phyloP scores from a whole-genome alignment of 2,113 vertebrate genomes.

The Callopanchax toddi region DNA sequence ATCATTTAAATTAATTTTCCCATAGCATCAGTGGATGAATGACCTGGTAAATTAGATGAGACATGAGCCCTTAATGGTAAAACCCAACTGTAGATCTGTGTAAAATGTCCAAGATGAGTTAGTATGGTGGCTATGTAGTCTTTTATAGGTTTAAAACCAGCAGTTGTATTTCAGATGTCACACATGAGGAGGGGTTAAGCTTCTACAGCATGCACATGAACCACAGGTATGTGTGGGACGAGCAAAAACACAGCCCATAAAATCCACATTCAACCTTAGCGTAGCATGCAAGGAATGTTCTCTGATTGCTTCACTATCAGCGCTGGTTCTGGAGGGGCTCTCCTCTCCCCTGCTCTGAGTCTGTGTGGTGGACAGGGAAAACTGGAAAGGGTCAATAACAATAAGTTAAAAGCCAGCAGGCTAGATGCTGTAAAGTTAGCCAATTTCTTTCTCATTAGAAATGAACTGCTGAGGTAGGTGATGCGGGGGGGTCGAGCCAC shows the following conservation, averaged over 20 bases:
- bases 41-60: constrained; percentile 2
- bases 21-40: constrained; percentile 21
- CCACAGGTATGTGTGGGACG: constrained; percentile 60
- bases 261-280: constrained; percentile 53
- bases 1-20: constrained; percentile 7
- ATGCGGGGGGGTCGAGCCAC: constrained; percentile 16
- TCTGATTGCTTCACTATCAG: constrained; percentile 34
- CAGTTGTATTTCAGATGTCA: constrained; percentile 16
- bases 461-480: constrained; percentile 53
- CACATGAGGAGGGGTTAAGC: constrained; percentile 50
- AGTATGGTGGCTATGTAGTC: not conserved
- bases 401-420: constrained; percentile 23
- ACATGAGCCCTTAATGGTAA: not conserved
- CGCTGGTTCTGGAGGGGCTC: constrained; percentile 32
- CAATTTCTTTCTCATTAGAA: constrained; percentile 58
- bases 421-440: constrained; percentile 31
- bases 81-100: not conserved
- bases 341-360: constrained; percentile 40
- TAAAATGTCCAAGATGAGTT: not conserved
- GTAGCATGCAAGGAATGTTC: constrained; percentile 62
- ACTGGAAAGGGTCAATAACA: constrained; percentile 16
- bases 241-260: constrained; percentile 60
- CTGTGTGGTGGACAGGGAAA: constrained; percentile 28
- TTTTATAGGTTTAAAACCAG: not conserved
- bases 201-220: constrained; percentile 42